These are phyloP conservation scores for Cassiopea andromeda DNA, from an alignment of 30 jellyfish, hydroid and myxozoan species.

Conservation along the genomic window DNA sequence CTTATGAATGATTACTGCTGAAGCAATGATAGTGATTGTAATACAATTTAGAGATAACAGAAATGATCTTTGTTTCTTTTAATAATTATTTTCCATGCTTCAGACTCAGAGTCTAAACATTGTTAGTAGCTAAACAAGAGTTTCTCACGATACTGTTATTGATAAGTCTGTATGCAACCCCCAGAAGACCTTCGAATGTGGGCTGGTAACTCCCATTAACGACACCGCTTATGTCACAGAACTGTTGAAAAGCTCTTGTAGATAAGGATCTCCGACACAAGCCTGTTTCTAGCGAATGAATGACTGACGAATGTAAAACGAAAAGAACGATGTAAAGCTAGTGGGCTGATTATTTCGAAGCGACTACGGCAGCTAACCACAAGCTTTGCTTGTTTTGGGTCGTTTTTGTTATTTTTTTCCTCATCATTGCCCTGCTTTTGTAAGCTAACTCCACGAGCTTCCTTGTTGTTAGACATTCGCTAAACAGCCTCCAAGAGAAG, in stretches of 20 bases:
- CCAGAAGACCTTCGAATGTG: too few relatives aligned
- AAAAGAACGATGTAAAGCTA: neutral
- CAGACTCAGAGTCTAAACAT: neutral
- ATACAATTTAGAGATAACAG: neutral
- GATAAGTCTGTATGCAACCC: too few relatives aligned
- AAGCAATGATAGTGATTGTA: too few relatives aligned
- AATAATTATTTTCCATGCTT: neutral
- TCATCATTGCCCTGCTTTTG: neutral
- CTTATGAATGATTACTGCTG: too few relatives aligned
- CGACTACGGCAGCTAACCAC: conserved; percentile 17
- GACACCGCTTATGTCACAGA: too few relatives aligned
- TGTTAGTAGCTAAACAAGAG: too few relatives aligned
- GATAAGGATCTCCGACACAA: neutral
- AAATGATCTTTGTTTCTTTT: neutral
- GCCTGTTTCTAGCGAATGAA: neutral
- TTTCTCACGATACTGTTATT: too few relatives aligned
- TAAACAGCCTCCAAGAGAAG: conserved; percentile 5
- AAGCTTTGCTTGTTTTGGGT: conserved; percentile 16
- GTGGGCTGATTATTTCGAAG: neutral
- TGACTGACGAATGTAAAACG: conserved; percentile 4
- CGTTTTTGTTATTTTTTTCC: conserved; percentile 18
- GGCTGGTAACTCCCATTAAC: too few relatives aligned
- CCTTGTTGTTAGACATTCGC: conserved; percentile 10
- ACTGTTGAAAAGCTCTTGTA: neutral
- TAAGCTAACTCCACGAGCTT: neutral